Evolutionary conservation across 2,113 vertebrate species (phyloP).

Genomic region (Anser brachyrhynchus): DNA sequence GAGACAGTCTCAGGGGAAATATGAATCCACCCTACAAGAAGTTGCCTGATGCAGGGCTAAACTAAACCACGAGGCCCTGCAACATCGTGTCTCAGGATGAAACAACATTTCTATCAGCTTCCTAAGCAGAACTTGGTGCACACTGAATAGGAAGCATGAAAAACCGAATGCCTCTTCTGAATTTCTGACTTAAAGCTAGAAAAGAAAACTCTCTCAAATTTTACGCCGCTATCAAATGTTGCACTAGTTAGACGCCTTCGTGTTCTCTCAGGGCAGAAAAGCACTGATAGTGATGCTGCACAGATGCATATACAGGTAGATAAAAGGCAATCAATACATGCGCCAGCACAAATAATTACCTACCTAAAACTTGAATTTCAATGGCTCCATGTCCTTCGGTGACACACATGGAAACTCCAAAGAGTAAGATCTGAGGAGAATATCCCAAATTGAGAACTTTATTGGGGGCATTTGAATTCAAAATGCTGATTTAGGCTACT

Average conservation of each 20-base stretch:
- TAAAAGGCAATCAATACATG: constrained; percentile 79
- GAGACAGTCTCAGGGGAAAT: not conserved
- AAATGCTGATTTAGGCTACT: constrained; percentile 61
- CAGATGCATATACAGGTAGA: constrained; percentile 73
- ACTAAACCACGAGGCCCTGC: not conserved
- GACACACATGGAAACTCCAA: constrained; percentile 79
- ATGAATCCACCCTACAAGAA: constrained; percentile 35
- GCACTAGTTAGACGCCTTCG: constrained; percentile 24
- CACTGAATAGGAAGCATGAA: constrained; percentile 41
- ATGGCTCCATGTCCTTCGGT: constrained; percentile 79
- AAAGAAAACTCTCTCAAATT: constrained; percentile 26
- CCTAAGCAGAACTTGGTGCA: not conserved
- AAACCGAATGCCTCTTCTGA: constrained; percentile 6
- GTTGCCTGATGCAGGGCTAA: constrained; percentile 21
- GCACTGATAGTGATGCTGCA: constrained; percentile 74
- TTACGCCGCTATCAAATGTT: not conserved
- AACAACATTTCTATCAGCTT: not conserved
- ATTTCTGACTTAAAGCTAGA: constrained; percentile 44
- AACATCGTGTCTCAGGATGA: not conserved
- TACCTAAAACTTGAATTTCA: constrained; percentile 81
- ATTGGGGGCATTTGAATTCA: constrained; percentile 64
- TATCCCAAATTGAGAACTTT: constrained; percentile 80
- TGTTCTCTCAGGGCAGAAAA: constrained; percentile 56
- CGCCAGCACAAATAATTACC: constrained; percentile 79
- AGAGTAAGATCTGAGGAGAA: constrained; percentile 81